Conservation (phyloP, 2,797 vertebrate genomes). For the Rhinogobio ventralis region DNA sequence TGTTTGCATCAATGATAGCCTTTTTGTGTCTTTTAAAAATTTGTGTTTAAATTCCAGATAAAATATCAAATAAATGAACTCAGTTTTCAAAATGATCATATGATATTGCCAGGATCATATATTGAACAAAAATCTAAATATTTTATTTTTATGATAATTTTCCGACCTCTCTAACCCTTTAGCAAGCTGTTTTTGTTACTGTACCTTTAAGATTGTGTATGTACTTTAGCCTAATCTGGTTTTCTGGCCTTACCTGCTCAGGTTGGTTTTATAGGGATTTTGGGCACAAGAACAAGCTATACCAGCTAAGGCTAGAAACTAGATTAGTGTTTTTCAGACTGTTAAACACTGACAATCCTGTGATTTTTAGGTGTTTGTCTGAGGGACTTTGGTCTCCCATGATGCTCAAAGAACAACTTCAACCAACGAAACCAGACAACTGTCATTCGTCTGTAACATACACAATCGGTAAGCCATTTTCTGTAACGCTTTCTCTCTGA, state of each 20-base stretch:
- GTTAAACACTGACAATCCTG: background rate
- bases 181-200: background rate
- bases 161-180: background rate
- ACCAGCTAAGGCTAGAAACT: background rate
- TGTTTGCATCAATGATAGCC: background rate
- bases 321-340: background rate
- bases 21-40: too few relatives aligned
- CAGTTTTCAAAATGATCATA: background rate
- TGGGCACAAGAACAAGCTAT: background rate
- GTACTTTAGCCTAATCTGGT: background rate
- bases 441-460: background rate
- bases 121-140: background rate
- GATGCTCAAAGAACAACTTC: background rate
- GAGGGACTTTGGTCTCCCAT: background rate
- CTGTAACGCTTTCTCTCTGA: conserved; percentile 2
- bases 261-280: background rate
- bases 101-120: background rate
- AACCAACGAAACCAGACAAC: background rate
- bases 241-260: background rate
- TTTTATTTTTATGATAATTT: background rate
- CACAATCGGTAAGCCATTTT: background rate
- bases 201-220: background rate
- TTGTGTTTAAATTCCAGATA: too few relatives aligned
- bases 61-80: background rate
- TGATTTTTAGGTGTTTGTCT: background rate